Percentiles rank a stretch among this genome's conserved stretches.
Evolutionary conservation across 2,888 invertebrate species (phyloP).

Genomic region (Agonopterix subpropinquella): DNA sequence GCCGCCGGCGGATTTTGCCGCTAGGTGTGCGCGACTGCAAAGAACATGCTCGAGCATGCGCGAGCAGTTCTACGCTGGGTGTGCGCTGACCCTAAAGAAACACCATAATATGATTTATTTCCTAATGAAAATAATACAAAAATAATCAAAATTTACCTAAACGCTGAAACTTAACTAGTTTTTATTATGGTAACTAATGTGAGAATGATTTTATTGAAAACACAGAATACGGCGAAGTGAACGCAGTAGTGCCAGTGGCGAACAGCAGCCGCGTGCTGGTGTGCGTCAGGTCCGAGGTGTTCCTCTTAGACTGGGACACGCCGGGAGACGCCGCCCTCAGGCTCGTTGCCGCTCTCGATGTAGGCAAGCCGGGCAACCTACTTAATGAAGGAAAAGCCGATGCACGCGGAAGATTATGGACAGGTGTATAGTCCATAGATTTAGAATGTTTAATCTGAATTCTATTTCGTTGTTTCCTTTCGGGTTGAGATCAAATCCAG

Average conservation of each 20-base stretch:
- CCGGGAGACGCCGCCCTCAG: conserved; percentile 19
- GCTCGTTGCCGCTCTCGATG: conserved; percentile 20
- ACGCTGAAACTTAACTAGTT: no score
- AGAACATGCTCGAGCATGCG: no score
- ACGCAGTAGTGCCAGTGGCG: conserved; percentile 45
- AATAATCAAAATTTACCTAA: no score
- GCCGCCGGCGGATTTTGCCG: no score
- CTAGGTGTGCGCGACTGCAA: no score
- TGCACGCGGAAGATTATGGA: conserved; percentile 74
- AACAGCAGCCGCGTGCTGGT: conserved; percentile 40
- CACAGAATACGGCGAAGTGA: conserved; percentile 50
- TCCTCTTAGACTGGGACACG: conserved; percentile 48
- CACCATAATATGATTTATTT: no score
- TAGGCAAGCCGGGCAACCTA: conserved; percentile 29
- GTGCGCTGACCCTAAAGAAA: no score
- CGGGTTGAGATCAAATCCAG: no score
- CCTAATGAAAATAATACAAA: no score
- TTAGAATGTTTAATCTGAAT: not conserved
- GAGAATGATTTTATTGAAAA: not conserved
- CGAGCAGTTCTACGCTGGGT: no score
- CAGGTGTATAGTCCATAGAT: conserved; percentile 42
- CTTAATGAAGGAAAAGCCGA: conserved; percentile 80
- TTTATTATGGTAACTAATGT: no score
- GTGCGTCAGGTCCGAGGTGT: conserved; percentile 39
- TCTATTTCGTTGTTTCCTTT: no score